Evolutionary conservation across 2,113 vertebrate genomes (phyloP).

Genomic region (Promerops cafer): DNA sequence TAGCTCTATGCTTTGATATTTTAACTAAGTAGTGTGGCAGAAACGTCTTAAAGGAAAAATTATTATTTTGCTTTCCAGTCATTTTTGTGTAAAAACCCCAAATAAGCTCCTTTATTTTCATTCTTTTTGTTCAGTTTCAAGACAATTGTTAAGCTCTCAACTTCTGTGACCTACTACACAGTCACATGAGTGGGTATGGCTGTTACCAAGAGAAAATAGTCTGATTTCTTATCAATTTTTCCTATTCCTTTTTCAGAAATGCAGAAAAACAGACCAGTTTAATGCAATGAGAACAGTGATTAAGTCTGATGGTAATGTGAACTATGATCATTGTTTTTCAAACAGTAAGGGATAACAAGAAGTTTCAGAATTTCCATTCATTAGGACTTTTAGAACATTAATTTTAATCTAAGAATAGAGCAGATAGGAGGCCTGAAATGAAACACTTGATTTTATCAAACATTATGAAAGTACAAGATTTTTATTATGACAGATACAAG

Average conservation of each 20-base stretch:
- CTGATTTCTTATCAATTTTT: neutral
- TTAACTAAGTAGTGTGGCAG: neutral
- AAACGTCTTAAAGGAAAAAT: neutral
- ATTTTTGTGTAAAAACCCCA: neutral
- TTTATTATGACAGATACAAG: conserved; percentile 64
- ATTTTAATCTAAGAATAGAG: conserved; percentile 57
- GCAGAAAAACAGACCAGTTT: neutral
- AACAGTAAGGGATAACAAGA: neutral
- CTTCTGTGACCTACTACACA: neutral
- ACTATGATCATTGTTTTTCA: neutral
- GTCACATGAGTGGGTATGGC: neutral
- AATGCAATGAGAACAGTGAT: neutral
- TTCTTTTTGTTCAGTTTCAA: neutral
- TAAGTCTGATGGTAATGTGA: neutral
- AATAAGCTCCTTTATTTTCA: neutral
- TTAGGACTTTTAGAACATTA: conserved; percentile 30
- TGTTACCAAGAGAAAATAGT: neutral
- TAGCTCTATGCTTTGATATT: neutral
- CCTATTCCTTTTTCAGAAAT: neutral
- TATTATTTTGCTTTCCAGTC: neutral
- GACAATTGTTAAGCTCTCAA: neutral
- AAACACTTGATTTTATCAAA: conserved; percentile 66
- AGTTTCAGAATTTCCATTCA: conserved; percentile 51
- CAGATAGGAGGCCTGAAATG: conserved; percentile 10
- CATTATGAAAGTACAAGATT: conserved; percentile 55